A percentile compares a stretch with the other conserved stretches of the same genome.
These are phyloP conservation scores for Tyrannus savana DNA, from an alignment of 2,113 vertebrate genomes.

Conservation along the genomic window DNA sequence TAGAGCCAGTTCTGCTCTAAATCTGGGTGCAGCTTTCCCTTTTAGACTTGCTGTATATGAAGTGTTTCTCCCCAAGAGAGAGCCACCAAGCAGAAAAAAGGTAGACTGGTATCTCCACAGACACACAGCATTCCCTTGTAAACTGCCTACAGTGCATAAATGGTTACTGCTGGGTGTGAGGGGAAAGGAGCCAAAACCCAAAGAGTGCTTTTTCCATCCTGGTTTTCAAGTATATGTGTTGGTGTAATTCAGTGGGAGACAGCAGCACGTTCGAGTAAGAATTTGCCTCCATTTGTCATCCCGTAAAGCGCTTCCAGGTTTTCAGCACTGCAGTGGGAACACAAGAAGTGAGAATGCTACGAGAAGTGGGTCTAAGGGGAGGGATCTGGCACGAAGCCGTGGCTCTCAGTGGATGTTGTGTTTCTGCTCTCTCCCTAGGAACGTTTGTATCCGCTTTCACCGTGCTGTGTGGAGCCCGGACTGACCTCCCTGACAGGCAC, in stretches of 20 bases:
- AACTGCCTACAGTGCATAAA: neutral
- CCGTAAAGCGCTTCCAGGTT: neutral
- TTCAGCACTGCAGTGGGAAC: neutral
- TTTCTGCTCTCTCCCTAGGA: constrained; percentile 73
- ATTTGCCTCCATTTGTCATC: neutral
- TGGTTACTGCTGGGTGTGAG: neutral
- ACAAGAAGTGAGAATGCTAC: neutral
- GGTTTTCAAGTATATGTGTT: fast-evolving
- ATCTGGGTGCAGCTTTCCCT: neutral
- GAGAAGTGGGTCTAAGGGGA: neutral
- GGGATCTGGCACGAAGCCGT: fast-evolving
- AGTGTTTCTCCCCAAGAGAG: neutral
- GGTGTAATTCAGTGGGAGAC: neutral
- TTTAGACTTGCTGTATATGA: neutral
- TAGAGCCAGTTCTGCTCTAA: neutral
- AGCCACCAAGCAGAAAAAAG: neutral
- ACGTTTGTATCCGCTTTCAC: constrained; percentile 95
- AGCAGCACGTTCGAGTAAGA: fast-evolving
- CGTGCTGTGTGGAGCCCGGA: constrained; percentile 92
- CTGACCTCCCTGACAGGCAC: constrained; percentile 90
- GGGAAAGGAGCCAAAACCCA: neutral
- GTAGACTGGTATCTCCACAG: neutral
- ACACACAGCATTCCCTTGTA: neutral
- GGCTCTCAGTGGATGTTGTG: neutral
- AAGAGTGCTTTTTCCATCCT: neutral